phyloP scores from a whole-genome alignment of 1,140 invertebrate genomes.

The Stegodyphus dumicola region DNA sequence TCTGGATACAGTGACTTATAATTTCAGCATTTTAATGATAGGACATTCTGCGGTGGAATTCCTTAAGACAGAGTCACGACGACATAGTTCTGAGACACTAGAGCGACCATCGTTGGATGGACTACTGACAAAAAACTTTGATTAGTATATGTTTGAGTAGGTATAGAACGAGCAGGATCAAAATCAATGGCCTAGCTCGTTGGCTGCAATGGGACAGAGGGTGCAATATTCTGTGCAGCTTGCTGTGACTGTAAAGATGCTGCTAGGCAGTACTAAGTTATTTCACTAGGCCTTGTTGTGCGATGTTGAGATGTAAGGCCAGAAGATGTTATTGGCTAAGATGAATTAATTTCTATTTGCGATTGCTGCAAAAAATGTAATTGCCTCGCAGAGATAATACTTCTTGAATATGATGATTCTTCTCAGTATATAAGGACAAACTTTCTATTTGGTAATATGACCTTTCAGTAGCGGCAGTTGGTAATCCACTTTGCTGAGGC shows the following conservation, averaged over 20 bases:
- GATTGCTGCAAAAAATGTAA: conserved; percentile 70
- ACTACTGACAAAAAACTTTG: conserved; percentile 57
- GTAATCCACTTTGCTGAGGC: background rate
- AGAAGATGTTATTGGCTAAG: conserved; percentile 2
- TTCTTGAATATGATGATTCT: conserved; percentile 54
- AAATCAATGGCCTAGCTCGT: conserved; percentile 39
- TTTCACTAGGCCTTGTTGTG: conserved; percentile 34
- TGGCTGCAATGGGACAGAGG: conserved; percentile 20
- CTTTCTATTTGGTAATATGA: conserved; percentile 37
- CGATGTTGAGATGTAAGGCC: conserved; percentile 12
- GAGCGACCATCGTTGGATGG: conserved; percentile 40
- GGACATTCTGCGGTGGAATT: conserved; percentile 37
- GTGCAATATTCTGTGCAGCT: background rate
- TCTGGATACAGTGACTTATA: no score
- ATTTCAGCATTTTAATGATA: conserved; percentile 14
- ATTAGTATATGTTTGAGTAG: conserved; percentile 65
- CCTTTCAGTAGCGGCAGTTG: conserved; percentile 13
- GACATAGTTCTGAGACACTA: conserved; percentile 42
- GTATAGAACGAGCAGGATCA: conserved; percentile 60
- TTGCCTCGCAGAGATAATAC: conserved; percentile 65
- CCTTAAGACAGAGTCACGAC: conserved; percentile 15
- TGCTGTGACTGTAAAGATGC: conserved; percentile 7
- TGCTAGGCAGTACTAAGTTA: conserved; percentile 1
- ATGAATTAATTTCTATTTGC: conserved; percentile 67
- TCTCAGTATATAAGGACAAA: conserved; percentile 10